Percentiles rank a stretch among this genome's conserved stretches.
Conservation (phyloP, 2,888 invertebrate species). For the Aelia acuminata region DNA sequence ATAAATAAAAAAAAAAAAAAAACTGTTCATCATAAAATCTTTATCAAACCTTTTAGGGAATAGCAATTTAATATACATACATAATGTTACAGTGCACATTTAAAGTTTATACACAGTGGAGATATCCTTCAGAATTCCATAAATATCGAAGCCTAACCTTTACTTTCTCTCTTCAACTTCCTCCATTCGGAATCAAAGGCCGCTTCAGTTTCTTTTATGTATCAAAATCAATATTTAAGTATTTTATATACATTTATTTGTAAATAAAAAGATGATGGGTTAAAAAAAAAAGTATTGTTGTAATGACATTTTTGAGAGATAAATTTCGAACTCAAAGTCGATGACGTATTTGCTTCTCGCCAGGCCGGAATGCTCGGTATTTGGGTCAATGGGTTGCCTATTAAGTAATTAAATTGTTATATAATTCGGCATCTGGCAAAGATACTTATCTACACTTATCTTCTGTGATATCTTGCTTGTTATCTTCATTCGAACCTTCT, state of each 20-base stretch:
- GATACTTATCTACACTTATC: neutral
- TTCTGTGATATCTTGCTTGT: neutral
- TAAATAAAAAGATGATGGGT: neutral
- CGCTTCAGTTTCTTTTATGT: neutral
- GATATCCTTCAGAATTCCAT: slow-evolving; percentile 2
- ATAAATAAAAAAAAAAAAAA: neutral
- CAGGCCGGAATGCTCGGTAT: slow-evolving; percentile 3
- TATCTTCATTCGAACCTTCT: neutral
- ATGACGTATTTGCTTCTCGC: slow-evolving; percentile 22
- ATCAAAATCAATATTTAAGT: neutral
- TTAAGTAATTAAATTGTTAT: slow-evolving; percentile 53
- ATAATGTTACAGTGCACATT: neutral
- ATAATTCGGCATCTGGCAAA: slow-evolving; percentile 15
- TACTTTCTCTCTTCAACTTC: slow-evolving; percentile 33
- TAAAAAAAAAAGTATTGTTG: neutral
- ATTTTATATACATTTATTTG: neutral
- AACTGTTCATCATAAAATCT: too few species aligned
- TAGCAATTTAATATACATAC: neutral
- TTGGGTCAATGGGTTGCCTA: slow-evolving; percentile 52
- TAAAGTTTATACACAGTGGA: neutral
- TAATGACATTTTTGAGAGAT: neutral
- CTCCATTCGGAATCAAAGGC: slow-evolving; percentile 9
- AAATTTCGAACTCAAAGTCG: neutral
- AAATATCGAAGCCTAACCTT: slow-evolving; percentile 11
- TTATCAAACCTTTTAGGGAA: neutral